phyloP scores from a whole-genome alignment of 2,797 vertebrate species.

The Halcyon leucocephala region DNA sequence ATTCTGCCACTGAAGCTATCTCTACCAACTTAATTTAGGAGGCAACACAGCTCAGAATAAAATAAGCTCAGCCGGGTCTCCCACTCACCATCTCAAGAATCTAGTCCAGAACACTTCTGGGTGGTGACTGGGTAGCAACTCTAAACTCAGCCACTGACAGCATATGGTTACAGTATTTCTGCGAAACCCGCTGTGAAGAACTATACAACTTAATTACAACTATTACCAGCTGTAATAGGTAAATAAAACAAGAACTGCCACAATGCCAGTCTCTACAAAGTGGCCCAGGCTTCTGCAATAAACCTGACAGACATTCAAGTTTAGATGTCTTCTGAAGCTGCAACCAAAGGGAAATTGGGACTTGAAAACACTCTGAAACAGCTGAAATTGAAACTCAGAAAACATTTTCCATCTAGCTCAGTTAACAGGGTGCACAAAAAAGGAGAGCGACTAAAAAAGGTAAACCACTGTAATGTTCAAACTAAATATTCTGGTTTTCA shows the following conservation, averaged over 20 bases:
- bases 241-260: background rate
- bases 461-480: background rate
- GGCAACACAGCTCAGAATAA: background rate
- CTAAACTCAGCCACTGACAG: background rate
- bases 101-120: accelerated
- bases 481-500: background rate
- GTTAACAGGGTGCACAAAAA: background rate
- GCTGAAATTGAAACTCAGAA: slow-evolving; percentile 10
- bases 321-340: background rate
- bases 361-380: background rate
- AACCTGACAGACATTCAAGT: background rate
- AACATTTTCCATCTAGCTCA: background rate
- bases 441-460: background rate
- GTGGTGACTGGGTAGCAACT: background rate
- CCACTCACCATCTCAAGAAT: accelerated
- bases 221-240: background rate
- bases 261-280: background rate
- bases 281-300: background rate
- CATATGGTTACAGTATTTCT: background rate
- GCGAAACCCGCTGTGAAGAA: background rate
- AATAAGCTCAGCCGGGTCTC: background rate
- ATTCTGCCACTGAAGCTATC: background rate
- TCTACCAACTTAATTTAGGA: background rate
- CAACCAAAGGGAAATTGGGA: background rate
- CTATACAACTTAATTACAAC: background rate